Percentiles rank a stretch among this genome's conserved stretches.
phyloP scores from a whole-genome alignment of 2,797 vertebrate genomes.

The Phyllotis vaccarum region DNA sequence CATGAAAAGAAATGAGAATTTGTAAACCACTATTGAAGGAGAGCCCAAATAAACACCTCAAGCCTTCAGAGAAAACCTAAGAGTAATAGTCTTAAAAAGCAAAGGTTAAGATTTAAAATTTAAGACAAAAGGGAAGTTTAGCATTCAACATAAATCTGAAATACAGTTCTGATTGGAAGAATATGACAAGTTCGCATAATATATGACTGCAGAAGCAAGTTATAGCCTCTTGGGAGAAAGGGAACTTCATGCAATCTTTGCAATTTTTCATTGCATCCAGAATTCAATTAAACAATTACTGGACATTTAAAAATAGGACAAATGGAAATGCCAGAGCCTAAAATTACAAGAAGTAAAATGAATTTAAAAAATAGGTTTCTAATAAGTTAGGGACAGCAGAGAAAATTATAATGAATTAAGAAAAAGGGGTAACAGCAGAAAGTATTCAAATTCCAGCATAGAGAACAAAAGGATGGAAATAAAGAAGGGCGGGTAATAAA shows the following conservation, averaged over 20 bases:
- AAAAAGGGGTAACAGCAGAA: neutral
- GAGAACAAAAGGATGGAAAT: conserved; percentile 4
- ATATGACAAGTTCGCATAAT: neutral
- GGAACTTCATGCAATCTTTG: neutral
- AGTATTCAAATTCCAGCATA: conserved; percentile 43
- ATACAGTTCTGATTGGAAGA: neutral
- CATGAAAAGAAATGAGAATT: conserved; percentile 26
- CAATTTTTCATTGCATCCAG: conserved; percentile 51
- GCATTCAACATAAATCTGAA: conserved; percentile 32
- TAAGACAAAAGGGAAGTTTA: conserved; percentile 18
- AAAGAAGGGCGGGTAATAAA: neutral
- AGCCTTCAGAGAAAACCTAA: conserved; percentile 28
- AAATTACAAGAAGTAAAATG: conserved; percentile 54
- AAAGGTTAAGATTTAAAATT: conserved; percentile 51
- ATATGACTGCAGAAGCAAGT: neutral
- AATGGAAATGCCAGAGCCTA: conserved; percentile 40
- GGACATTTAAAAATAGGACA: conserved; percentile 11
- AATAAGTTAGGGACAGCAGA: neutral
- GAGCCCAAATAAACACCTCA: conserved; percentile 15
- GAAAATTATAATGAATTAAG: conserved; percentile 36
- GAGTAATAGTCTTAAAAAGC: conserved; percentile 26
- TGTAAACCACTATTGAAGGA: neutral
- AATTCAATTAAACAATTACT: conserved; percentile 54
- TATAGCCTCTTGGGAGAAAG: conserved; percentile 29
- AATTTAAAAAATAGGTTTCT: conserved; percentile 31